Evolutionary conservation across 2,113 vertebrate genomes (phyloP).

Genomic region (Acanthochromis polyacanthus): DNA sequence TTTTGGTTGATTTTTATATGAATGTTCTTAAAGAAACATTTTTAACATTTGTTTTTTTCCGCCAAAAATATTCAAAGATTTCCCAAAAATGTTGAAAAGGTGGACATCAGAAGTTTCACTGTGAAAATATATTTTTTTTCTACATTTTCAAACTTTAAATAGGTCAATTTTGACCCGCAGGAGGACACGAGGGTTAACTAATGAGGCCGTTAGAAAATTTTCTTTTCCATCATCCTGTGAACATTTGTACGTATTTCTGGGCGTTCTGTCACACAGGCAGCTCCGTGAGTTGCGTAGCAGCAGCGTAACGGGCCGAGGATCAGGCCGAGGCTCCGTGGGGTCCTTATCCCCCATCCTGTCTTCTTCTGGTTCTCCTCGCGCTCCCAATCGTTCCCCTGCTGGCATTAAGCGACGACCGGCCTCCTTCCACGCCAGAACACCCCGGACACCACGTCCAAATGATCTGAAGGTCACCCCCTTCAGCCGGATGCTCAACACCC

Average conservation of each 20-base stretch:
- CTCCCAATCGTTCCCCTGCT: slow-evolving; percentile 89
- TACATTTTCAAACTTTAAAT: no score
- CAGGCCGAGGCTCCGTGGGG: slow-evolving; percentile 86
- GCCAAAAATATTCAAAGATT: no score
- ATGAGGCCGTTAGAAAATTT: no score
- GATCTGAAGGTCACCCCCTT: slow-evolving; percentile 94
- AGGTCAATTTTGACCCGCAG: no score
- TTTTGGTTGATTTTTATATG: no score
- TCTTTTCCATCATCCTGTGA: not conserved
- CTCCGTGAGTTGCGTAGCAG: slow-evolving; percentile 88
- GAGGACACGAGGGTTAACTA: no score
- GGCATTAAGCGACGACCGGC: slow-evolving; percentile 88
- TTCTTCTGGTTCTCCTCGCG: slow-evolving; percentile 87
- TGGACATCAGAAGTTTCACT: no score
- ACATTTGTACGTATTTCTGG: not conserved
- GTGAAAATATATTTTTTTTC: no score
- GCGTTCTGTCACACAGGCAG: slow-evolving; percentile 84
- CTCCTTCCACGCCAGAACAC: slow-evolving; percentile 90
- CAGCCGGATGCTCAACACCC: slow-evolving; percentile 94
- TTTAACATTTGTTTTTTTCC: no score
- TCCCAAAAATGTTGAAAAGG: no score
- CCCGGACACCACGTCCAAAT: slow-evolving; percentile 92
- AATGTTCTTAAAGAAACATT: no score
- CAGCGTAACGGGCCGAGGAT: slow-evolving; percentile 84
- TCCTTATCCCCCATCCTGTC: slow-evolving; percentile 85